Evolutionary conservation across 1,140 invertebrate genomes (phyloP).

Genomic region (Wiebesia pumilae): DNA sequence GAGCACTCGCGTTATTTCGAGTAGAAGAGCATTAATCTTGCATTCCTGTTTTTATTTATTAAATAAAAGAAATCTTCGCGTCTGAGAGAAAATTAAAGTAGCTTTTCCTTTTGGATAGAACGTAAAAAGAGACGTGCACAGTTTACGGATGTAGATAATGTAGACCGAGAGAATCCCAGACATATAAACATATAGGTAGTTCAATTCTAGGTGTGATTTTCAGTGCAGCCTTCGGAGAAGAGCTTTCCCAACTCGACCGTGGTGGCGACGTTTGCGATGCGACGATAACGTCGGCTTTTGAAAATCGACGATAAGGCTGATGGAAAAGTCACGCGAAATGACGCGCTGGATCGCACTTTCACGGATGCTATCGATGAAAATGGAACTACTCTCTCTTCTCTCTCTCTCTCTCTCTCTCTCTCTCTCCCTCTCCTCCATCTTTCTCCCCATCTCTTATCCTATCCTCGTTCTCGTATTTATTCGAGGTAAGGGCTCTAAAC

Average conservation of each 20-base stretch:
- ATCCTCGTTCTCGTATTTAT: neutral
- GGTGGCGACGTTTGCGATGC: neutral
- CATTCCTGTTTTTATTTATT: neutral
- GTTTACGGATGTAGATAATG: conserved; percentile 24
- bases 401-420: neutral
- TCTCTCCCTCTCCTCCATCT: neutral
- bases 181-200: conserved; percentile 13
- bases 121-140: neutral
- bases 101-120: neutral
- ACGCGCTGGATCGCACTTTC: neutral
- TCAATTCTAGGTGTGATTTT: neutral
- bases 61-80: neutral
- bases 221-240: neutral
- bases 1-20: neutral
- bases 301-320: conserved; percentile 47
- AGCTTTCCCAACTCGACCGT: neutral
- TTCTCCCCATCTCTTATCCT: neutral
- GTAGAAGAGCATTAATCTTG: neutral
- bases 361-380: conserved; percentile 40
- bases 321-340: conserved; percentile 39
- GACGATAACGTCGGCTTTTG: conserved; percentile 29
- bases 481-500: neutral
- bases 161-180: neutral
- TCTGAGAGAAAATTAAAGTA: conserved; percentile 12
- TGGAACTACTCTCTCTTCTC: conserved; percentile 6